These are phyloP conservation scores for Zoroaster sp. DNA, from an alignment of 53 echinoderm and acorn worm genomes.

Conservation along the genomic window DNA sequence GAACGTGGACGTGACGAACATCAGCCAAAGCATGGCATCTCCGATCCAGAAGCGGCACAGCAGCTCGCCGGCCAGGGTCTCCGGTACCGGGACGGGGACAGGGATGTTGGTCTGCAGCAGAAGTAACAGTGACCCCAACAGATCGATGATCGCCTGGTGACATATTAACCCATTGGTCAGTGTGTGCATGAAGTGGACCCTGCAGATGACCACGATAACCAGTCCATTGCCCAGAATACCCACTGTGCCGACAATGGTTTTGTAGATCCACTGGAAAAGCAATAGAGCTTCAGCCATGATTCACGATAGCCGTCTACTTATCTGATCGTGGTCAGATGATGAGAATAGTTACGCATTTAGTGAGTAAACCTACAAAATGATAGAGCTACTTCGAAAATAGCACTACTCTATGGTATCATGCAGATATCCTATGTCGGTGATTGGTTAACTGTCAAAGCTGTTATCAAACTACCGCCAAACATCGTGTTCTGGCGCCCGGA, in stretches of 20 bases:
- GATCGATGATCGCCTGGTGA: slow-evolving; percentile 43
- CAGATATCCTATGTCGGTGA: no score
- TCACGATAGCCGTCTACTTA: no score
- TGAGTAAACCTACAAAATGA: no score
- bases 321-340: no score
- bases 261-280: not conserved
- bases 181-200: slow-evolving; percentile 27
- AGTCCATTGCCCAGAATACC: slow-evolving; percentile 22
- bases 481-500: no score
- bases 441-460: no score
- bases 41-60: slow-evolving; percentile 50
- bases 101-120: slow-evolving; percentile 32
- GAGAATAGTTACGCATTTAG: no score
- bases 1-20: slow-evolving; percentile 55
- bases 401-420: no score
- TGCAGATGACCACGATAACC: slow-evolving; percentile 35
- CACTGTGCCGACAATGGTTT: slow-evolving; percentile 1
- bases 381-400: no score
- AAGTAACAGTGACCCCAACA: slow-evolving; percentile 18
- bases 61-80: not conserved
- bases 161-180: slow-evolving; percentile 50
- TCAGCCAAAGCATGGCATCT: slow-evolving; percentile 25
- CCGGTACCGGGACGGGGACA: slow-evolving; percentile 10
- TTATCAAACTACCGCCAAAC: no score
- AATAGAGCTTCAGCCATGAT: not conserved